A percentile compares a stretch with the other conserved stretches of the same genome.
phyloP scores from a whole-genome alignment of 2,113 vertebrate genomes.

The Malurus cyaneus region DNA sequence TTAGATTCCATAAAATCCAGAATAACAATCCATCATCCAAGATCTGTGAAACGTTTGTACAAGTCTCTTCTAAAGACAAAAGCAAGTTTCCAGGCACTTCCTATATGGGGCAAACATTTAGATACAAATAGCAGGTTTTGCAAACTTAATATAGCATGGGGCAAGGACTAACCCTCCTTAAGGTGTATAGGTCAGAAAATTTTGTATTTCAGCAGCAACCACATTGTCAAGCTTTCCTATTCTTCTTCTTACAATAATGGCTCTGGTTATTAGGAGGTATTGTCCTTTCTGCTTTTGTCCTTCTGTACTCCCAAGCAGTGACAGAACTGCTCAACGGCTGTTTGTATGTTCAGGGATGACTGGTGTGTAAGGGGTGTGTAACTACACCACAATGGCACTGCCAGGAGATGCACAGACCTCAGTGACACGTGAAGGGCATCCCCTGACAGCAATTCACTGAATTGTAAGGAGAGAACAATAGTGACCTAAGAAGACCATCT shows the following conservation, averaged over 20 bases:
- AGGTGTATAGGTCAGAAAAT: neutral
- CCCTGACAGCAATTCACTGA: neutral
- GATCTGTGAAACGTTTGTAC: neutral
- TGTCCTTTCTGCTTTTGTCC: neutral
- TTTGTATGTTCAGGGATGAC: fast-evolving
- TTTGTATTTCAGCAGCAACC: neutral
- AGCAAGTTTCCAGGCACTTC: neutral
- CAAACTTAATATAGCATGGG: neutral
- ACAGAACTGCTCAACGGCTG: neutral
- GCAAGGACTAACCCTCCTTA: neutral
- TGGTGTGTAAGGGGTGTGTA: neutral
- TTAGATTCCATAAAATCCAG: neutral
- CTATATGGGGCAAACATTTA: neutral
- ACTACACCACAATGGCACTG: neutral
- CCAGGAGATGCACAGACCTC: neutral
- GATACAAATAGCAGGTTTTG: neutral
- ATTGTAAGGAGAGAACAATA: neutral
- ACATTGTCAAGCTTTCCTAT: neutral
- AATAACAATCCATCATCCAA: neutral
- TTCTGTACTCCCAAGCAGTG: neutral
- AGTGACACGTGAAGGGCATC: neutral
- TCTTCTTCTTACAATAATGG: neutral
- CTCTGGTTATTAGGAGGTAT: neutral
- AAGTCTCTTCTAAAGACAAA: neutral
- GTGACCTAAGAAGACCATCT: neutral